Evolutionary conservation across 2,113 vertebrate species (phyloP).

Genomic region (Channa argus): DNA sequence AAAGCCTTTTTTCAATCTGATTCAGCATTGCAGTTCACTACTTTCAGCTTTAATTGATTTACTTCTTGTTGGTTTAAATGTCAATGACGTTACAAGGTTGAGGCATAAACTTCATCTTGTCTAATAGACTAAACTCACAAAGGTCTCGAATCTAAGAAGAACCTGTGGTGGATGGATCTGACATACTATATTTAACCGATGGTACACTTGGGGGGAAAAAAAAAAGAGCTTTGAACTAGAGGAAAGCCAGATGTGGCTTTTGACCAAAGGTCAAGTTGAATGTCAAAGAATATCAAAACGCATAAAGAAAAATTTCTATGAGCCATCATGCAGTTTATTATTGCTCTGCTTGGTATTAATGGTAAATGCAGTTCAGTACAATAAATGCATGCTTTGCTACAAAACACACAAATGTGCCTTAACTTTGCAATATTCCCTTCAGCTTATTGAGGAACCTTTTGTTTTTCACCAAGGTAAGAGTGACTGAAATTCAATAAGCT

Average conservation of each 20-base stretch:
- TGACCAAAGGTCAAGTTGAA: conserved; percentile 64
- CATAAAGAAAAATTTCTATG: conserved; percentile 36
- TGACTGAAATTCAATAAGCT: conserved; percentile 13
- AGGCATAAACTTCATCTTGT: conserved; percentile 18
- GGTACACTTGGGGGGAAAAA: neutral
- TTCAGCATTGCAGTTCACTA: conserved; percentile 47
- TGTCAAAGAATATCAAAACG: conserved; percentile 54
- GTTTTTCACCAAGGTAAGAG: neutral
- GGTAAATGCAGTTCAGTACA: conserved; percentile 24
- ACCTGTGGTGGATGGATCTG: conserved; percentile 1
- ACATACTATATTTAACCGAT: conserved; percentile 3
- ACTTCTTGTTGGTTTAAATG: conserved; percentile 26
- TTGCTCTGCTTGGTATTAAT: conserved; percentile 16
- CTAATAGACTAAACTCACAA: neutral
- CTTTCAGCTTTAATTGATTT: conserved; percentile 50
- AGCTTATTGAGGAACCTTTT: neutral
- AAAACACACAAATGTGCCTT: too few relatives aligned
- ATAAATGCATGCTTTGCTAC: neutral
- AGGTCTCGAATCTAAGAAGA: conserved; percentile 21
- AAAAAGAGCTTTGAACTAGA: conserved; percentile 46
- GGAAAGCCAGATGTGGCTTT: conserved; percentile 42
- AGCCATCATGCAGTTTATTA: conserved; percentile 10
- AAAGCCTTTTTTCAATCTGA: conserved; percentile 26
- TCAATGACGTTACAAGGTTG: conserved; percentile 40
- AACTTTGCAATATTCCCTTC: neutral